Conservation (phyloP, 2,888 invertebrate species). For the Congeria kusceri region DNA sequence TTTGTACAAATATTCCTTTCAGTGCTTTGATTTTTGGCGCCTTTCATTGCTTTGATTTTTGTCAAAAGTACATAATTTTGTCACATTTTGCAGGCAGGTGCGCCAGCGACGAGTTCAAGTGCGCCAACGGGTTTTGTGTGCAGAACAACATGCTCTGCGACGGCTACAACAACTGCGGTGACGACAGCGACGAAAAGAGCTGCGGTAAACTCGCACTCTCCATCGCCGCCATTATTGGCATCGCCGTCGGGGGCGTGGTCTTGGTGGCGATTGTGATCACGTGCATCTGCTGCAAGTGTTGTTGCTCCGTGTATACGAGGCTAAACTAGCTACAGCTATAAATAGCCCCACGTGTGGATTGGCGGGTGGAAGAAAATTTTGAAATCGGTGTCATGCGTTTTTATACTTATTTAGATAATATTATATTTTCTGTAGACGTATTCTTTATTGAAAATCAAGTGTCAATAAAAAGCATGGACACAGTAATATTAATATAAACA, state of each 20-base stretch:
- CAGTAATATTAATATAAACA: no score
- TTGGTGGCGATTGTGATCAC: slow-evolving; percentile 41
- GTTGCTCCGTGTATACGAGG: slow-evolving; percentile 42
- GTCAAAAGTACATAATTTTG: background rate
- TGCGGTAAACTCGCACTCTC: slow-evolving; percentile 31
- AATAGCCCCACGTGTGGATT: no score
- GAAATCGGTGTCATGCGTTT: no score
- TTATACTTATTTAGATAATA: no score
- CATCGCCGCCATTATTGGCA: slow-evolving; percentile 56
- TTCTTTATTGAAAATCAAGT: no score
- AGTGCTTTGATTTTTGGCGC: no score
- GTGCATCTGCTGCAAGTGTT: slow-evolving; percentile 35
- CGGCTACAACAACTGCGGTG: slow-evolving; percentile 61
- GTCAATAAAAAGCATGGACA: no score
- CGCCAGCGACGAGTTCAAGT: slow-evolving; percentile 49
- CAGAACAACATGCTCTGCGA: slow-evolving; percentile 41
- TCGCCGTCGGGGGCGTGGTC: slow-evolving; percentile 50
- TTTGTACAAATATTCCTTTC: no score
- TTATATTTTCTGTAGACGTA: no score
- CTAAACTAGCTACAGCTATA: slow-evolving; percentile 10
- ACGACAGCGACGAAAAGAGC: slow-evolving; percentile 55
- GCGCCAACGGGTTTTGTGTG: slow-evolving; percentile 45
- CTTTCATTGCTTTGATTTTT: no score
- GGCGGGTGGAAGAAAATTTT: no score
- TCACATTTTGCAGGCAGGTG: slow-evolving; percentile 39